These are phyloP conservation scores for Polyploca ridens DNA, from an alignment of 2,888 invertebrate genomes.

Conservation along the genomic window DNA sequence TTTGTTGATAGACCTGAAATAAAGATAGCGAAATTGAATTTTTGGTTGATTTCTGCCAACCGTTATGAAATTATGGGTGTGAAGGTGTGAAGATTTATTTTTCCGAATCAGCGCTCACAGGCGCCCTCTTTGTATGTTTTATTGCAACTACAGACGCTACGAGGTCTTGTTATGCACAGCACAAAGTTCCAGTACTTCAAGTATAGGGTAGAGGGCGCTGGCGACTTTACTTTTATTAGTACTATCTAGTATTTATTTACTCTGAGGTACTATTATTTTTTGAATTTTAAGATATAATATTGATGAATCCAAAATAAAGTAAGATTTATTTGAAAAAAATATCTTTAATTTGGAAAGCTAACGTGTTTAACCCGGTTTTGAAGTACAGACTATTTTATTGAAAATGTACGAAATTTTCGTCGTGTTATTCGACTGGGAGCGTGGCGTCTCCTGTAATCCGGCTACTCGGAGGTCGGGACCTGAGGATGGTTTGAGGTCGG, in stretches of 20 bases:
- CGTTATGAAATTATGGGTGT: not conserved
- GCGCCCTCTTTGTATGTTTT: not conserved
- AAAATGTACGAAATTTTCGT: slow-evolving; percentile 40
- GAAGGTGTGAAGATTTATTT: not conserved
- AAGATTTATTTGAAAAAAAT: too few species aligned
- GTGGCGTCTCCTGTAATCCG: slow-evolving; percentile 99
- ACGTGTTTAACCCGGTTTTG: slow-evolving; percentile 28
- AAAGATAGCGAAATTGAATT: slow-evolving; percentile 10
- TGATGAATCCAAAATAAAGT: not conserved
- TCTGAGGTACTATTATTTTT: too few species aligned
- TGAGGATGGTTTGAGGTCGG: slow-evolving; percentile 95
- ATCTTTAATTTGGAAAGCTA: too few species aligned
- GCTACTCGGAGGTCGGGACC: slow-evolving; percentile 96
- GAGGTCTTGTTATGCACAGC: not conserved
- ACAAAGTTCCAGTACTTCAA: not conserved
- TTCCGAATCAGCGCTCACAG: not conserved
- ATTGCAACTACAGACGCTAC: not conserved
- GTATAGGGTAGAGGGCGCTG: not conserved
- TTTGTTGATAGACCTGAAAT: slow-evolving; percentile 65
- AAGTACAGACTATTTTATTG: slow-evolving; percentile 28
- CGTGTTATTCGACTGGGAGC: slow-evolving; percentile 89
- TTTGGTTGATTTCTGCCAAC: not conserved
- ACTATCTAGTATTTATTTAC: too few species aligned
- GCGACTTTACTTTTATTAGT: not conserved
- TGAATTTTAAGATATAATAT: not conserved